Evolutionary conservation across 1,140 invertebrate species (phyloP), one percentile per base, ranked within the genome.

Genomic region (Pteromalus puparum): DNA sequence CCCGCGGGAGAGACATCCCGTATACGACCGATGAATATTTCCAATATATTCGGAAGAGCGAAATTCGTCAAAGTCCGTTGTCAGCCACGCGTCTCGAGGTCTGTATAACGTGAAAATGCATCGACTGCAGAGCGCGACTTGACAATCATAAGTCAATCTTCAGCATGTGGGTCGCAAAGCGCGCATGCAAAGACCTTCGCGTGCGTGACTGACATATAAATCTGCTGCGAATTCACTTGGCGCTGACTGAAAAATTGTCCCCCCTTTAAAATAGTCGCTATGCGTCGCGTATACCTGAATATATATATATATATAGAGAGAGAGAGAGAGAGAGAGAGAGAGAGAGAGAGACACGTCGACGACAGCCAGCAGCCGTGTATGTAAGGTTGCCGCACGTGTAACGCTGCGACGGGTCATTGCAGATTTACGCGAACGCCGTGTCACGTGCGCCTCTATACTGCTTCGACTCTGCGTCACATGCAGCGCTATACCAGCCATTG

Each of bases 201-300:
- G 75, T 26, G 48, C 82, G 82, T 84, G 83, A 84, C 78, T 81
- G 83, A 84, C 78, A 68, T 81, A 67, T 34, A 75, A 81, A 80
- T 81, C 70, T 26, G n/a, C 30, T 46, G 34, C 24, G 68, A 72
- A 81, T 81, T 81, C 79, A 73, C 79, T 81, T 48, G 72, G 53
- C 78, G 70, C 65, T 74, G 76, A 80, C 46, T 79, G 28, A 74
- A 80, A 80, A 84, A 84, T 80, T 48, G 2, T n/a, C 24, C 26
- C 24, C 28, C 83, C 30, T 61, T 72, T 53, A 78, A 78, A 53
- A 72, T 28, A 24, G 12, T 53, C 34, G 26, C 46, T 13, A 6
- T 18, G 30, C 53, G 73, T 38, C 13, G 38, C 15, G 26, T 73
- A 34, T 34, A 2, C 13, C 1, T 34, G 13, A 18, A 13, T 21